Percentiles rank a stretch among this genome's conserved stretches.
Conservation (phyloP, 2,113 vertebrate species). For the Myrmecobius fasciatus region DNA sequence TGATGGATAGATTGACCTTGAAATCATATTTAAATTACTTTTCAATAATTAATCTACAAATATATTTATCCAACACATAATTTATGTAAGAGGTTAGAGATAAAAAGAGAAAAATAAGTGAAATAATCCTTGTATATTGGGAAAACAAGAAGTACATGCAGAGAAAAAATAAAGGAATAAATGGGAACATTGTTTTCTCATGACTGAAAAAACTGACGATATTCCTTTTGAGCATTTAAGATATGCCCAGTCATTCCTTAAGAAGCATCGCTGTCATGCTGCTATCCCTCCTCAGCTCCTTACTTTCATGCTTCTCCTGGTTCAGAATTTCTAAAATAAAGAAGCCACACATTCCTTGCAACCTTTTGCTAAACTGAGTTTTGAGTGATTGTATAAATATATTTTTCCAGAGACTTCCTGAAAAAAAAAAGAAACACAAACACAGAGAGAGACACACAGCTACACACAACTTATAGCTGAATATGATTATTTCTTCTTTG, state of each 20-base stretch:
- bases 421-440: background rate
- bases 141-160: background rate
- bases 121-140: background rate
- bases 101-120: background rate
- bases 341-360: background rate
- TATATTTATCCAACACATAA: background rate
- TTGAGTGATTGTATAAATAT: conserved; percentile 13
- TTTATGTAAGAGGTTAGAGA: background rate
- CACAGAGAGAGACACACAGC: background rate
- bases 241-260: conserved; percentile 2
- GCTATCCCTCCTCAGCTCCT: background rate
- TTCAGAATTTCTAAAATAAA: background rate
- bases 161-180: background rate
- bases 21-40: background rate
- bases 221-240: conserved; percentile 25
- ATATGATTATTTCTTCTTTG: conserved; percentile 29
- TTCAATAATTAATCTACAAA: background rate
- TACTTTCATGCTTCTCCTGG: background rate
- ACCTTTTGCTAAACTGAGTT: conserved; percentile 32
- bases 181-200: background rate
- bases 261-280: background rate
- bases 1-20: background rate
- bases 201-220: background rate
- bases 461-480: background rate
- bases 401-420: background rate